Conservation (phyloP, 2,797 vertebrate species). For the Rousettus madagascariensis region DNA sequence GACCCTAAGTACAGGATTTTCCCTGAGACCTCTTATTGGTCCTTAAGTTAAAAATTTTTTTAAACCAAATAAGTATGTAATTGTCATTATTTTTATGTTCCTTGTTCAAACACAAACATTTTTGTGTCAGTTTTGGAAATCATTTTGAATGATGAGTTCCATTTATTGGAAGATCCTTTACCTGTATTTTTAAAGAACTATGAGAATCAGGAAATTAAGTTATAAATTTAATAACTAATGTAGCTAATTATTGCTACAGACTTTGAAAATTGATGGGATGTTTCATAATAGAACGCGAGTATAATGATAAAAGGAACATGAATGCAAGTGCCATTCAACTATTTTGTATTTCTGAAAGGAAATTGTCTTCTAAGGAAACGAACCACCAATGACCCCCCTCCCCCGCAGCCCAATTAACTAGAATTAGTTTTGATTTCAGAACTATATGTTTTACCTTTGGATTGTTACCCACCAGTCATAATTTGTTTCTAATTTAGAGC, state of each 20-base stretch:
- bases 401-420: not conserved
- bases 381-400: not conserved
- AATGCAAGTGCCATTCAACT: not conserved
- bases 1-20: too few species aligned
- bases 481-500: not conserved
- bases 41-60: not conserved
- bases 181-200: not conserved
- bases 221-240: constrained; percentile 9
- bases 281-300: not conserved
- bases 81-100: constrained; percentile 2
- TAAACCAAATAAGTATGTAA: not conserved
- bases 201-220: not conserved
- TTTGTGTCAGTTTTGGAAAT: not conserved
- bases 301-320: not conserved
- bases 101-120: not conserved
- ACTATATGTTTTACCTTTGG: not conserved
- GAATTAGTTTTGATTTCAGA: not conserved
- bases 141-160: not conserved
- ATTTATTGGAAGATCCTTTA: not conserved
- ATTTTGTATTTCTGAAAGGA: not conserved
- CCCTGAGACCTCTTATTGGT: too few species aligned
- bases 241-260: not conserved
- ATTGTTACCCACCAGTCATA: not conserved
- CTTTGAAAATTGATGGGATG: not conserved
- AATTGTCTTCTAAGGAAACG: not conserved